Percentiles rank a stretch among this genome's conserved stretches.
Evolutionary conservation across 2,113 vertebrate species (phyloP).

Genomic region (Sinosuthora webbiana): DNA sequence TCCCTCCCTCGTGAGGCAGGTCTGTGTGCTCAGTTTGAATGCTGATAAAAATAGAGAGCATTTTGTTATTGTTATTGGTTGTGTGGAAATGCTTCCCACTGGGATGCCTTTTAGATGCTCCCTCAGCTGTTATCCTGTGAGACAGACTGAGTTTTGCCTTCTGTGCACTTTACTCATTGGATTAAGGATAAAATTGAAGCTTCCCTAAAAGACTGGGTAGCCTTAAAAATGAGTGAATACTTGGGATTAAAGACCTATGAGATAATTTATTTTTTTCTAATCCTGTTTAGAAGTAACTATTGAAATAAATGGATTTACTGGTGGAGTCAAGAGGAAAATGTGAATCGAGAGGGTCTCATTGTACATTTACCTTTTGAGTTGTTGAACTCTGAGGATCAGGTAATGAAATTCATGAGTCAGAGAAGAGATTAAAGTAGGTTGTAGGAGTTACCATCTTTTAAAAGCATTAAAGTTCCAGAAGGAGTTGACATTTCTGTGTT

Average conservation of each 20-base stretch:
- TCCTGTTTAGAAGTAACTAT: slow-evolving; percentile 7
- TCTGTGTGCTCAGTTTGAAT: not conserved
- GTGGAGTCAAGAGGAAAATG: not conserved
- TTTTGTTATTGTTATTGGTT: not conserved
- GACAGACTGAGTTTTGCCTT: not conserved
- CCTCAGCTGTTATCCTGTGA: not conserved
- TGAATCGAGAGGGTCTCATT: not conserved
- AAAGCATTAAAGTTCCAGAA: not conserved
- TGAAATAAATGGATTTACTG: slow-evolving; percentile 21
- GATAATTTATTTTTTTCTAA: not conserved
- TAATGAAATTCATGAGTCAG: not conserved
- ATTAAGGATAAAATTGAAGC: slow-evolving; percentile 23
- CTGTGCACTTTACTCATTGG: slow-evolving; percentile 1
- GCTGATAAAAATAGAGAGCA: not conserved
- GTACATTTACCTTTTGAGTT: not conserved
- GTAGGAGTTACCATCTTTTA: not conserved
- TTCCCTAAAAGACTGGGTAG: not conserved
- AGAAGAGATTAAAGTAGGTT: not conserved
- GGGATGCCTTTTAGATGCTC: not conserved
- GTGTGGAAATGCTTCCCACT: not conserved
- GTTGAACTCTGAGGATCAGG: not conserved
- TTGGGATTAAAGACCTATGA: not conserved
- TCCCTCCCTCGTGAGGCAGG: not conserved
- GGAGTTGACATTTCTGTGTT: not conserved
- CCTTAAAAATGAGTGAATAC: not conserved